Evolutionary conservation across 2,888 invertebrate species (phyloP), one percentile per base, ranked within the genome.

Genomic region (Brenthis daphne): DNA sequence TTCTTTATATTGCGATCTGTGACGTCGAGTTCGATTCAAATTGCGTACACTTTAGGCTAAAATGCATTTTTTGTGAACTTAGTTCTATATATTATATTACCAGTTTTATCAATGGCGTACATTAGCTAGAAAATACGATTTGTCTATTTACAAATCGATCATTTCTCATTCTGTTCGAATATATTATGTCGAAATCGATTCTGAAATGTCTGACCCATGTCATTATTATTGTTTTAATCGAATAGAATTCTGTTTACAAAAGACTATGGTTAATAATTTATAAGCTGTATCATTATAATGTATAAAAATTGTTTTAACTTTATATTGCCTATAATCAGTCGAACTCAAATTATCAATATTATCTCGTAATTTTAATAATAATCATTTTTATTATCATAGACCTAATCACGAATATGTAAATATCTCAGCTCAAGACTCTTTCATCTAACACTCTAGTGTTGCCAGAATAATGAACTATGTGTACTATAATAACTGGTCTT

Each of bases 331-430:
- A 13, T 60, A 54, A 60, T 53, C 51, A 48, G 54, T 63, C 55
- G 61, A 69, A 65, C 65, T 66, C 56, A 66, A 68, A 63, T 64
- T 60, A 69, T 71, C 56, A 47, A 57, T 56, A 64, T 60, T 66
- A 55, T 55, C 20, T 58, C 64, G 53, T 64, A 58, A 64, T 64
- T 67, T 53, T 8, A 43, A 43, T 43, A 60, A 61, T 60, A 61
- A 64, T 64, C 67, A 64, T 65, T 65, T 48, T 60, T 70, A 70
- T 65, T 63, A 54, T 71, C 66, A 71, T 68, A 66, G 71, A 71
- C 68, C 70, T 69, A 54, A 68, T 63, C 67, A 64, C 54, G 64
- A 67, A 64, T 68, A 68, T 76, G 76, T 76, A 76, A 75, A 76
- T 76, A 76, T 69, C 54, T 73, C 72, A 69, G 73, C 71, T 75